Base-by-base conservation (phyloP, 2,888 invertebrate genomes). In the Phragmatobia fuliginosa region DNA sequence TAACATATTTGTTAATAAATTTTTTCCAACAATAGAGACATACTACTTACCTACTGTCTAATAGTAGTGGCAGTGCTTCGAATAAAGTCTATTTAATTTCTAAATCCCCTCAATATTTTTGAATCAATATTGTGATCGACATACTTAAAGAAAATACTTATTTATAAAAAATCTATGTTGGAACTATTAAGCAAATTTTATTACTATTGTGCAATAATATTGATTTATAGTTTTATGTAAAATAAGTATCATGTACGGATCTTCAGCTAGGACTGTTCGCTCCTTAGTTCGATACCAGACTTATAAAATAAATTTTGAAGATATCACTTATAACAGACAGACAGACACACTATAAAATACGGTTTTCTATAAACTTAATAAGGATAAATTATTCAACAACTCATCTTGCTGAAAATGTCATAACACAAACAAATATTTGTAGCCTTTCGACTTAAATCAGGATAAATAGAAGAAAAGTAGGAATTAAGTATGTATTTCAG, bases 401-500 rank as follows among this genome's bases (percentile, higher is more conserved):
- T 8, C 66, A 66, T 14, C 28, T 58, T n/a, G 11, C 11, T 18
- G 5, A 58, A 62, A 58, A 41, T 41, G 14, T 41, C 16, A 31
- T 38, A n/a, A 18, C 52, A 28, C 25, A 66, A 58, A 60, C 56
- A 38, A 67, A 63, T 0, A 0, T 0, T n/a, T 0, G 36, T 4
- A 2, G 8, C 0, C 0, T 36, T 36, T 65, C 10, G 62, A 41
- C 45, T 45, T 58, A 67, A 59, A 70, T 25, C 67, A 32, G 3
- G 4, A 38, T 58, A 2, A 31, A 31, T 28, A 11, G n/a, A 21
- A 32, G 11, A 18, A 59, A 58, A 66, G 16, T 56, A 56, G 36
- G 64, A 67, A 70, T 70, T 68, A 62, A 58, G 65, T 66, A 62
- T 70, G 52, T 70, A 68, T 63, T 58, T 56, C 65, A 56, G 61